These are phyloP conservation scores for Galerucella nymphaeae DNA, from an alignment of 2,888 invertebrate genomes.

Conservation along the genomic window DNA sequence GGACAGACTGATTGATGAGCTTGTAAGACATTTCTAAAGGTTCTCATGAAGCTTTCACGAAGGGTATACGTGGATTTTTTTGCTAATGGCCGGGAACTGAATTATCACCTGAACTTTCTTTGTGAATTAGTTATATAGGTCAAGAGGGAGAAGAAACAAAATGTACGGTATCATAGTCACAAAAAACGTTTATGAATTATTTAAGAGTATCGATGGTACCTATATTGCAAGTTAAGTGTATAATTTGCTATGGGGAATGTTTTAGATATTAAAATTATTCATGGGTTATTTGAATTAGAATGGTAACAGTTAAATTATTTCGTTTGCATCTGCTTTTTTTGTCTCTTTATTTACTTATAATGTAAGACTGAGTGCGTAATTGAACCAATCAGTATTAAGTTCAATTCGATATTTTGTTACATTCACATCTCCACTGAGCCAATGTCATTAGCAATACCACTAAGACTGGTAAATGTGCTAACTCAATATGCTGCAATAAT, in stretches of 20 bases:
- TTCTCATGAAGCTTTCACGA: conserved; percentile 48
- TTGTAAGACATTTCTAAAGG: conserved; percentile 45
- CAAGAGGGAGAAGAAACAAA: conserved; percentile 33
- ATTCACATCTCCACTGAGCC: too few species aligned
- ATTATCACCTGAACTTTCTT: conserved; percentile 41
- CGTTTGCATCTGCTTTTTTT: not conserved
- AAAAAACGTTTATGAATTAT: conserved; percentile 32
- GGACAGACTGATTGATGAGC: conserved; percentile 47
- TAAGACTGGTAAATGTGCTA: too few species aligned
- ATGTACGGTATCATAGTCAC: conserved; percentile 16
- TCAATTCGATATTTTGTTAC: too few species aligned
- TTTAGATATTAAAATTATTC: conserved; percentile 15
- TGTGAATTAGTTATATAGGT: conserved; percentile 38
- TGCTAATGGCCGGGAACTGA: conserved; percentile 40
- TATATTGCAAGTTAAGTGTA: conserved; percentile 24
- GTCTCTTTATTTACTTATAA: not conserved
- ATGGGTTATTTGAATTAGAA: conserved; percentile 8
- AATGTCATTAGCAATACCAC: too few species aligned
- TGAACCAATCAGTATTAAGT: too few species aligned
- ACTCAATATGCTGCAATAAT: too few species aligned
- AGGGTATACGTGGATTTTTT: conserved; percentile 44
- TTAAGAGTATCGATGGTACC: conserved; percentile 26
- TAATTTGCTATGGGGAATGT: conserved; percentile 25
- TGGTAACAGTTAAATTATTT: not conserved
- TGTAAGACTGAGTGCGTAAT: not conserved